phyloP scores from a whole-genome alignment of 2,113 vertebrate genomes.

The Tapirus terrestris region DNA sequence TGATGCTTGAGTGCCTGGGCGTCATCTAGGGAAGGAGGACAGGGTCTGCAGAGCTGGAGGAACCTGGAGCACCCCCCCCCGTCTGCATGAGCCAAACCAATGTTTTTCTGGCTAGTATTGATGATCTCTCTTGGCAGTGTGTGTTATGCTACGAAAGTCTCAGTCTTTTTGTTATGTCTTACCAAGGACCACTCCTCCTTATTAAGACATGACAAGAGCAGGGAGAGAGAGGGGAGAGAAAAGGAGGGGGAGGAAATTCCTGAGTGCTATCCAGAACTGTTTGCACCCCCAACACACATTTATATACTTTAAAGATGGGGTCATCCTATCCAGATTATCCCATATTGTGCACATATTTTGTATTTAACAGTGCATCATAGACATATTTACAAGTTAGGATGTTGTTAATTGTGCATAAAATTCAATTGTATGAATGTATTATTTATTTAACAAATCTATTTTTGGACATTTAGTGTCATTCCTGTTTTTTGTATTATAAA shows the following conservation, averaged over 20 bases:
- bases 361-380: background rate
- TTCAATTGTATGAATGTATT: background rate
- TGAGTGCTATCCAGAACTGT: background rate
- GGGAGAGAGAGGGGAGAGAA: background rate
- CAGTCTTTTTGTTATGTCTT: background rate
- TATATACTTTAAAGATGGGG: background rate
- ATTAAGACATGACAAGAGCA: background rate
- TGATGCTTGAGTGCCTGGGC: background rate
- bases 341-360: background rate
- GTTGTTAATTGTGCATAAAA: background rate
- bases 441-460: constrained; percentile 6
- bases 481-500: background rate
- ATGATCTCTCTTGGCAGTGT: background rate
- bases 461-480: background rate
- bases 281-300: background rate
- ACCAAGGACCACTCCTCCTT: background rate
- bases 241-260: background rate
- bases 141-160: background rate
- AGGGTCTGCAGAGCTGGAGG: background rate
- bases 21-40: background rate
- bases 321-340: background rate
- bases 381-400: background rate
- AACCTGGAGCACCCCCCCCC: background rate
- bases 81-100: background rate
- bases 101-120: background rate